phyloP scores from a whole-genome alignment of 2,888 invertebrate genomes.

The Linhomoeus sp. region DNA sequence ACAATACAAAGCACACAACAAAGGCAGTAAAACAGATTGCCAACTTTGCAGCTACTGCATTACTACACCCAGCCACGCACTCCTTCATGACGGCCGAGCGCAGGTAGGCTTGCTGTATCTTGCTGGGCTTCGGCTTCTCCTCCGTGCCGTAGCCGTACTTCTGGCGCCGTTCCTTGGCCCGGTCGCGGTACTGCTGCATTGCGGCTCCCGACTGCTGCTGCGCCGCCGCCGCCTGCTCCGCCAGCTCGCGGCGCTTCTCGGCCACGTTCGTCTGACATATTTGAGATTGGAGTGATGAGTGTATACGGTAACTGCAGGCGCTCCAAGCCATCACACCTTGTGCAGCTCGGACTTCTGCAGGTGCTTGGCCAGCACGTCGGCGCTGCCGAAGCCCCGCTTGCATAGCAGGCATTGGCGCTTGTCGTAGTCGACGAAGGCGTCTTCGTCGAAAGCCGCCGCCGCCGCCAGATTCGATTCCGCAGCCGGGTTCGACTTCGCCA shows the following conservation, averaged over 20 bases:
- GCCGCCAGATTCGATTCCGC: not conserved
- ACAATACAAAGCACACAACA: too few species aligned
- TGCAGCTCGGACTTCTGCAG: constrained; percentile 80
- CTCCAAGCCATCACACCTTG: constrained; percentile 37
- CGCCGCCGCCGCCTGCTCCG: not conserved
- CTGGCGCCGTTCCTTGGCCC: constrained; percentile 79
- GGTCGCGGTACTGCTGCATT: constrained; percentile 53
- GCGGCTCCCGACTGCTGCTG: not conserved
- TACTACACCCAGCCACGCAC: too few species aligned
- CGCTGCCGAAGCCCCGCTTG: constrained; percentile 74
- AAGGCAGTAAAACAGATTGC: too few species aligned
- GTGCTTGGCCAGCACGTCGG: constrained; percentile 65
- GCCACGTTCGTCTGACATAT: constrained; percentile 13
- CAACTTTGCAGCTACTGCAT: too few species aligned
- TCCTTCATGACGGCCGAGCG: too few species aligned
- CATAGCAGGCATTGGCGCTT: constrained; percentile 82
- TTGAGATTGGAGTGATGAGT: not conserved
- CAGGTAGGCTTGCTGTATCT: constrained; percentile 6
- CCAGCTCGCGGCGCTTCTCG: not conserved
- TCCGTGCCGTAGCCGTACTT: constrained; percentile 51
- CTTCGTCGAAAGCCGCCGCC: constrained; percentile 2
- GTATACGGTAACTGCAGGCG: not conserved
- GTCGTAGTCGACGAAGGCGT: constrained; percentile 47
- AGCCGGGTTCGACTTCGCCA: not conserved
- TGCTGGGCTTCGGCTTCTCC: constrained; percentile 73